Conservation (phyloP, 2,797 vertebrate genomes). For the Alectoris magna region DNA sequence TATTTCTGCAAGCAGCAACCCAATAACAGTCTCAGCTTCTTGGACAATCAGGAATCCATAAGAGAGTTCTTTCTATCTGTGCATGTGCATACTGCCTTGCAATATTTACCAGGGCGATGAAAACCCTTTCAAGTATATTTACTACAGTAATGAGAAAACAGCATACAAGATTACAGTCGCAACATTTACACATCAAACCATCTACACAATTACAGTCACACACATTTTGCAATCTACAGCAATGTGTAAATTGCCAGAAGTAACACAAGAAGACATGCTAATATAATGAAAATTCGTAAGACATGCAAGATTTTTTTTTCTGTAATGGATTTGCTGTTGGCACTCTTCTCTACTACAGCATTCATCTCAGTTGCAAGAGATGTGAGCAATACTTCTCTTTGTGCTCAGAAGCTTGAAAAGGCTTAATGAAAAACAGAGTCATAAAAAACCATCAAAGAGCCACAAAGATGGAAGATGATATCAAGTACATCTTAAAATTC, state of each 20-base stretch:
- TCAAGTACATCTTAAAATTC: no score
- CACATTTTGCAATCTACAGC: background rate
- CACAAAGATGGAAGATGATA: background rate
- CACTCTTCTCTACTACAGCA: background rate
- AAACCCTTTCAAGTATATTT: background rate
- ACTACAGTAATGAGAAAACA: background rate
- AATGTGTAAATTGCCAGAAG: background rate
- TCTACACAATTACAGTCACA: background rate
- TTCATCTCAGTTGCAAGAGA: background rate
- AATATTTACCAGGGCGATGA: rapidly evolving
- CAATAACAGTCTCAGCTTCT: background rate
- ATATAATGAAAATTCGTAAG: background rate
- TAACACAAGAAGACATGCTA: background rate
- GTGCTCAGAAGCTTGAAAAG: background rate
- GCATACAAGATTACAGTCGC: rapidly evolving
- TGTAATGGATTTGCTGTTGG: rapidly evolving
- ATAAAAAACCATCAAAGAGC: rapidly evolving
- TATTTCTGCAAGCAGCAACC: background rate
- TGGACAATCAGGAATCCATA: background rate
- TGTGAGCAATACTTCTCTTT: background rate
- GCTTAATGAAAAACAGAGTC: background rate
- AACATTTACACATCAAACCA: background rate
- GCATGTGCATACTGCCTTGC: background rate
- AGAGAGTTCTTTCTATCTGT: background rate
- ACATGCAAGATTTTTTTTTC: rapidly evolving